Conservation (phyloP, 2,797 vertebrate genomes). For the Balearica regulorum region DNA sequence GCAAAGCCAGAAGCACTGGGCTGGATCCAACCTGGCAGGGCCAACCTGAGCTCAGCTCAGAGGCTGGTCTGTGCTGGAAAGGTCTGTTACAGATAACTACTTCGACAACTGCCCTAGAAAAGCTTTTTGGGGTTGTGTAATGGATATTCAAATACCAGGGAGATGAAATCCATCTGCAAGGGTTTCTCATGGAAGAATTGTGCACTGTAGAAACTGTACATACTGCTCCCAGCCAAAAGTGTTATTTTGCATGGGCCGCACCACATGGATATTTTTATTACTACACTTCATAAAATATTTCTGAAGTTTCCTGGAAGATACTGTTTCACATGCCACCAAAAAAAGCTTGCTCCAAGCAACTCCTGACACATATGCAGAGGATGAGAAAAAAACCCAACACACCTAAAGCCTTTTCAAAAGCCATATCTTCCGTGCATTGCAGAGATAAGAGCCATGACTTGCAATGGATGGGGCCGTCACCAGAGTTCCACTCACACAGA, state of each 20-base stretch:
- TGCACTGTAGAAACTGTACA: background rate
- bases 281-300: slow-evolving; percentile 57
- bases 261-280: slow-evolving; percentile 51
- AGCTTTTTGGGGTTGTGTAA: background rate
- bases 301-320: slow-evolving; percentile 42
- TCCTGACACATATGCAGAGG: background rate
- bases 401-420: background rate
- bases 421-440: background rate
- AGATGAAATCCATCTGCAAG: slow-evolving; percentile 50
- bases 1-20: background rate
- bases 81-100: background rate
- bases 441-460: background rate
- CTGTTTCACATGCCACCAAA: slow-evolving; percentile 47
- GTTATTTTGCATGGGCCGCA: background rate
- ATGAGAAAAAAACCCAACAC: background rate
- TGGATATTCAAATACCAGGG: background rate
- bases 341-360: slow-evolving; percentile 1
- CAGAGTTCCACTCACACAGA: background rate
- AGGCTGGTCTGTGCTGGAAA: too few relatives aligned
- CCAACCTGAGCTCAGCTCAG: background rate
- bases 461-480: background rate
- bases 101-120: background rate
- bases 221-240: background rate
- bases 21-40: background rate
- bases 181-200: background rate